Conservation (phyloP, 2,888 invertebrate genomes). For the Aethes cnicana region DNA sequence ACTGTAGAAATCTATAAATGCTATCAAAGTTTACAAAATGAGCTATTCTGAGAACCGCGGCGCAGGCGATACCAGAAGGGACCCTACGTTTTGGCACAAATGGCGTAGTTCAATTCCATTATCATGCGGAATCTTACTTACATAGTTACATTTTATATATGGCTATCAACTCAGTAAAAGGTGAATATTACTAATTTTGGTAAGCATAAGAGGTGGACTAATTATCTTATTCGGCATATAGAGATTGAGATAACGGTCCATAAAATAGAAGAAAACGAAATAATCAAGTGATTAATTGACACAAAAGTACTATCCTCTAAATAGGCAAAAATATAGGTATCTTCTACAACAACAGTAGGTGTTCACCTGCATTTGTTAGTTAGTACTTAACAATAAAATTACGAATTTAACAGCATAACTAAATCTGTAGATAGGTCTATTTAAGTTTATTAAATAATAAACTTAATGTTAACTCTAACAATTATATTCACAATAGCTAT, state of each 20-base stretch:
- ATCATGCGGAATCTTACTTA: conserved; percentile 4
- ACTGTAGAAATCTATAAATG: conserved; percentile 31
- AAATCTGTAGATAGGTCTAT: not conserved
- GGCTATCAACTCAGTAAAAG: too few species aligned
- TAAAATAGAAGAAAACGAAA: conserved; percentile 3
- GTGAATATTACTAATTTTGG: too few species aligned
- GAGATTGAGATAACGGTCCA: conserved; percentile 6
- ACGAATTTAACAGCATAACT: conserved; percentile 4
- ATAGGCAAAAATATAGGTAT: conserved; percentile 17
- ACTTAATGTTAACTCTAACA: conserved; percentile 17
- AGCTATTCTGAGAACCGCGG: too few species aligned
- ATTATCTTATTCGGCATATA: too few species aligned
- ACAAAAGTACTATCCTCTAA: conserved; percentile 6
- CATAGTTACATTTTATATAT: too few species aligned
- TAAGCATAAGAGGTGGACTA: too few species aligned
- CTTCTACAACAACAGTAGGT: conserved; percentile 14
- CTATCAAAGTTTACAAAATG: conserved; percentile 27
- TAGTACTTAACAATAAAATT: conserved; percentile 11
- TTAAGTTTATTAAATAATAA: conserved; percentile 1
- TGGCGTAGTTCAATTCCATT: not conserved
- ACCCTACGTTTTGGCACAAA: conserved; percentile 10
- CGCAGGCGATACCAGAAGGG: too few species aligned
- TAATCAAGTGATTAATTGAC: conserved; percentile 11
- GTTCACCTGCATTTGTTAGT: conserved; percentile 7
- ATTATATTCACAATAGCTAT: too few species aligned